Percentiles rank a stretch among this genome's conserved stretches.
Conservation (phyloP, 2,797 vertebrate species). For the Typhlichthys subterraneus region DNA sequence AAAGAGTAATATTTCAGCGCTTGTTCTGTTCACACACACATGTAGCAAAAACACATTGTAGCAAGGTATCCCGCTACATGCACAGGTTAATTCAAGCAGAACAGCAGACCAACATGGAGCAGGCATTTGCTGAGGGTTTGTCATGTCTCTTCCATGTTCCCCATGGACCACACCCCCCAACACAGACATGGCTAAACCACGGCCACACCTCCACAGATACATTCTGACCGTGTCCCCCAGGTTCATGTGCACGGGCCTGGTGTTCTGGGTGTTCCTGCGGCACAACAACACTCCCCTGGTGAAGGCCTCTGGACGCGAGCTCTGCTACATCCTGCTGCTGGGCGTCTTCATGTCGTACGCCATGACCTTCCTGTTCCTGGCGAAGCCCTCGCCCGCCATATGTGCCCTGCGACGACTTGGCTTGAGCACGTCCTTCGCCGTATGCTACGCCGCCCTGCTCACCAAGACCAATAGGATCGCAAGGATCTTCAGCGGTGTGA, state of each 20-base stretch:
- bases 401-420: constrained; percentile 92
- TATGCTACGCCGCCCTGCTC: constrained; percentile 96
- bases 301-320: constrained; percentile 94
- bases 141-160: too few species aligned
- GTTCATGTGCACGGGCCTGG: constrained; percentile 90
- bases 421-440: constrained; percentile 93
- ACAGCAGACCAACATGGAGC: too few species aligned
- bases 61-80: too few species aligned
- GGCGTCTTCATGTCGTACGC: constrained; percentile 95
- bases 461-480: constrained; percentile 99
- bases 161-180: too few species aligned
- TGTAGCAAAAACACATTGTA: too few species aligned
- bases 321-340: constrained; percentile 94
- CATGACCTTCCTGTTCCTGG: constrained; percentile 99
- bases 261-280: constrained; percentile 90
- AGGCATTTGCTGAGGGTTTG: too few species aligned
- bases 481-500: constrained; percentile 94
- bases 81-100: too few species aligned
- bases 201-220: not conserved
- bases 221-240: constrained; percentile 33
- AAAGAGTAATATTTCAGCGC: too few species aligned
- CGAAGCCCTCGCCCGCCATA: constrained; percentile 93
- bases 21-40: too few species aligned
- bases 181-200: too few species aligned
- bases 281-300: constrained; percentile 95